Percentiles rank a stretch among this genome's conserved stretches.
phyloP scores from a whole-genome alignment of 2,888 invertebrate species.

The Drosophila diplacantha region DNA sequence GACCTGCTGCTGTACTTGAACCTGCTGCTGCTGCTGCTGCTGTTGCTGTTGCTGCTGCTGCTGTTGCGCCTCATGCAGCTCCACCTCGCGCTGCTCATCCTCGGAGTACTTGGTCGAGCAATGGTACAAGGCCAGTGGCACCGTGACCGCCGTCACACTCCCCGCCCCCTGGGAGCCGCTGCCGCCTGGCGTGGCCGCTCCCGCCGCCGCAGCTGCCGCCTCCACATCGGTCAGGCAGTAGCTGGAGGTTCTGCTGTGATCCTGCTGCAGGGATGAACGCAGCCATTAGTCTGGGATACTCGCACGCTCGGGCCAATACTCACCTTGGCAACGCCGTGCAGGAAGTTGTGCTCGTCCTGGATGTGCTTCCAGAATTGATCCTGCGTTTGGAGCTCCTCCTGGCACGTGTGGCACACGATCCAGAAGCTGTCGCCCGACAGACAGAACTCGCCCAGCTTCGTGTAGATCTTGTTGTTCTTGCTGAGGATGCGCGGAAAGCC shows the following conservation, averaged over 20 bases:
- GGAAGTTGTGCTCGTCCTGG: slow-evolving; percentile 75
- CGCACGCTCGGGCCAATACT: slow-evolving; percentile 20
- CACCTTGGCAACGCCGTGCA: slow-evolving; percentile 72
- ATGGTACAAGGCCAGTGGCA: slow-evolving; percentile 63
- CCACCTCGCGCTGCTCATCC: slow-evolving; percentile 65
- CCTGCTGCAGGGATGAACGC: slow-evolving; percentile 32
- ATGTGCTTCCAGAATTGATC: slow-evolving; percentile 76
- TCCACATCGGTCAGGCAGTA: slow-evolving; percentile 72
- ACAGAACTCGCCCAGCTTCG: slow-evolving; percentile 74
- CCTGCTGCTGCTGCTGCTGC: slow-evolving; percentile 43
- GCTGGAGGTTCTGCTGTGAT: slow-evolving; percentile 64
- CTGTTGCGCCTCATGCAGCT: slow-evolving; percentile 50
- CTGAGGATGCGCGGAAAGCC: slow-evolving; percentile 75
- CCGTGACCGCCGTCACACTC: slow-evolving; percentile 45
- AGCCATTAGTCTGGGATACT: background rate
- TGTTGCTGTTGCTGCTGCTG: slow-evolving; percentile 35
- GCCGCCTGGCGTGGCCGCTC: slow-evolving; percentile 38
- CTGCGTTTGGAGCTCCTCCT: slow-evolving; percentile 74
- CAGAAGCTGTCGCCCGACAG: slow-evolving; percentile 74
- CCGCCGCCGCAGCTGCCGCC: slow-evolving; percentile 49
- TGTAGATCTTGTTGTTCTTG: slow-evolving; percentile 75
- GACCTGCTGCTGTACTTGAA: slow-evolving; percentile 51
- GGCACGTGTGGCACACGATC: slow-evolving; percentile 75
- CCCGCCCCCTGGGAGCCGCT: slow-evolving; percentile 33
- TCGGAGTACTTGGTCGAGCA: slow-evolving; percentile 66